Evolutionary conservation across 1,140 invertebrate genomes (phyloP), one percentile per base, ranked within the genome.

Genomic region (Brachionus asplanchnoidis): DNA sequence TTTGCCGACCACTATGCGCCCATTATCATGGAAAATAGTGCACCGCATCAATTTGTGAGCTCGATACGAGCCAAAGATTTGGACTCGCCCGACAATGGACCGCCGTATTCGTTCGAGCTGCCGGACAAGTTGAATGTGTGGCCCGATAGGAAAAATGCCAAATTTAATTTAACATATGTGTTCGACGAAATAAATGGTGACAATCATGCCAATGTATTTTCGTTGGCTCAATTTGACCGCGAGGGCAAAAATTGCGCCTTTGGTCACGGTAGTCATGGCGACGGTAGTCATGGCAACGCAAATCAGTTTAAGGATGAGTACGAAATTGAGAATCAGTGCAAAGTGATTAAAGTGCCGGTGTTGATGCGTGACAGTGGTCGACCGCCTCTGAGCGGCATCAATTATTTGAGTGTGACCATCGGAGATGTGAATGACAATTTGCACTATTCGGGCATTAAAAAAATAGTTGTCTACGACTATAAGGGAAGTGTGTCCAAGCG

Each of bases 381-480:
- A 6, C 77, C 86, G 36, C 53, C 83, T 80, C 56, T 85, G 75
- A 23, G 95, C 23, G 96, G 95, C 84, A 97, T 96, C 2, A 96
- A 95, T 86, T 97, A 95, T 0, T 88, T 98, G 5, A 97, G 95
- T 0, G 95, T 98, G 7, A 94, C 97, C 23, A 97, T 99, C 87
- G 96, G 97, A 88, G 96, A 97, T 89, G 93, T 95, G 1, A 98
- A 98, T 88, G 96, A 99, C 87, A 97, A 98, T 90, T 95, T 95
- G 90, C 98, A 98, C 95, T 94, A 95, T 87, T 94, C 95, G 0
- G 97, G 97, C 0, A 94, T 94, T 1, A 98, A 98, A 90, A 95
- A 97, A 85, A 97, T 98, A 86, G 94, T 97, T 88, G 95, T 97
- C 0, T 98, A 98, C 89, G 98, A 97, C 89, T 98, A 97, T 87